phyloP scores from a whole-genome alignment of 2,888 invertebrate genomes.

The Drosophila nigritarsus region DNA sequence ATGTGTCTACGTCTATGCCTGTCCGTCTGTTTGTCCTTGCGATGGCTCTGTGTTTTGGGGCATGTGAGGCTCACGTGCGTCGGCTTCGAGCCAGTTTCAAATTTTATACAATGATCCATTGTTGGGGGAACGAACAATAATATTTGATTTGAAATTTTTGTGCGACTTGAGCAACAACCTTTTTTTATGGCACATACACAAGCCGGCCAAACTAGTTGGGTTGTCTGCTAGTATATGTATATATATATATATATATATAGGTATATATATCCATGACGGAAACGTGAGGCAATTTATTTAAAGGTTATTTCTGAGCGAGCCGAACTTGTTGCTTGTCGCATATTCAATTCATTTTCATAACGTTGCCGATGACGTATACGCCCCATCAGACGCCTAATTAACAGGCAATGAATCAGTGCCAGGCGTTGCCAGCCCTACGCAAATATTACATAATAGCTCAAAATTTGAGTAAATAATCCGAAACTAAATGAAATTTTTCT shows the following conservation, averaged over 20 bases:
- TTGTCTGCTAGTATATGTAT: slow-evolving; percentile 24
- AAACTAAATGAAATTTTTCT: no score
- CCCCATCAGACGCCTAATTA: slow-evolving; percentile 60
- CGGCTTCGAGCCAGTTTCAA: slow-evolving; percentile 47
- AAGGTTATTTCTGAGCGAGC: slow-evolving; percentile 72
- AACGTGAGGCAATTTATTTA: slow-evolving; percentile 80
- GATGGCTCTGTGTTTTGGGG: slow-evolving; percentile 30
- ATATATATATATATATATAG: slow-evolving; percentile 11
- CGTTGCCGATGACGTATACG: slow-evolving; percentile 66
- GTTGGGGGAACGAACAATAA: slow-evolving; percentile 49
- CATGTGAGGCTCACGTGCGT: slow-evolving; percentile 77
- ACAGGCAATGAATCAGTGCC: slow-evolving; percentile 63
- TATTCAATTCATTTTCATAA: slow-evolving; percentile 71
- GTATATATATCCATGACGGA: slow-evolving; percentile 58
- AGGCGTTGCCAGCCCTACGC: slow-evolving; percentile 20
- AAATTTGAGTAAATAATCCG: no score
- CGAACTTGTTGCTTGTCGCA: slow-evolving; percentile 72
- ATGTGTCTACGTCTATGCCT: neutral
- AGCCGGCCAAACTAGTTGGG: slow-evolving; percentile 64
- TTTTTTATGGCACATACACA: slow-evolving; percentile 60
- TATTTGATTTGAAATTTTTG: slow-evolving; percentile 63
- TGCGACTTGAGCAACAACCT: slow-evolving; percentile 75
- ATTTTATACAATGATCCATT: slow-evolving; percentile 59
- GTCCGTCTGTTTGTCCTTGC: slow-evolving; percentile 62
- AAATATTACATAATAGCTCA: slow-evolving; percentile 47